A percentile compares a stretch with the other conserved stretches of the same genome.
Evolutionary conservation across 2,888 invertebrate genomes (phyloP).

Genomic region (Crioceris asparagi): DNA sequence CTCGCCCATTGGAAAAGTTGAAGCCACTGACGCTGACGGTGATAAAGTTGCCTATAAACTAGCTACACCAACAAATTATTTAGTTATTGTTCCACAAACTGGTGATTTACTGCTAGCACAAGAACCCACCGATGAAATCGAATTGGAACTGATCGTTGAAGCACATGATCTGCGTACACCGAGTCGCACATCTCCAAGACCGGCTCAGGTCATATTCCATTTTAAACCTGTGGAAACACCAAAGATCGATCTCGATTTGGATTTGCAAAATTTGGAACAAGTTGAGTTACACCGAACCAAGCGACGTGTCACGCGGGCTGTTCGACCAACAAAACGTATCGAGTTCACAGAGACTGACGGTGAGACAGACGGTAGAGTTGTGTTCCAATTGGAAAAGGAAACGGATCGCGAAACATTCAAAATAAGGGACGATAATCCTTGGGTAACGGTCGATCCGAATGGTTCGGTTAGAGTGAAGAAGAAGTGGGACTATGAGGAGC

Average conservation of each 20-base stretch:
- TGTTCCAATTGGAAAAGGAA: slow-evolving; percentile 84
- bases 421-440: slow-evolving; percentile 86
- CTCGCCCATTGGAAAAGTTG: slow-evolving; percentile 72
- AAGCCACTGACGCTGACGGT: slow-evolving; percentile 83
- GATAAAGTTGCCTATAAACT: slow-evolving; percentile 83
- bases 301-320: slow-evolving; percentile 75
- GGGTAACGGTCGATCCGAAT: slow-evolving; percentile 87
- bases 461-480: slow-evolving; percentile 88
- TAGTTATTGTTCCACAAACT: slow-evolving; percentile 78
- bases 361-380: slow-evolving; percentile 75
- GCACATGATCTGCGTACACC: slow-evolving; percentile 76
- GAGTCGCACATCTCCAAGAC: slow-evolving; percentile 54
- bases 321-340: slow-evolving; percentile 88
- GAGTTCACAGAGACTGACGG: slow-evolving; percentile 89
- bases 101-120: slow-evolving; percentile 79
- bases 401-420: slow-evolving; percentile 87
- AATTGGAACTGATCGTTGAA: slow-evolving; percentile 58
- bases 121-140: slow-evolving; percentile 54
- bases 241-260: slow-evolving; percentile 48
- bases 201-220: slow-evolving; percentile 67
- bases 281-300: slow-evolving; percentile 56
- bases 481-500: slow-evolving; percentile 94
- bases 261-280: slow-evolving; percentile 39
- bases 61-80: slow-evolving; percentile 66
- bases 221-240: slow-evolving; percentile 48